phyloP scores from a whole-genome alignment of 2,797 vertebrate species.

The Tarsius wallacei region DNA sequence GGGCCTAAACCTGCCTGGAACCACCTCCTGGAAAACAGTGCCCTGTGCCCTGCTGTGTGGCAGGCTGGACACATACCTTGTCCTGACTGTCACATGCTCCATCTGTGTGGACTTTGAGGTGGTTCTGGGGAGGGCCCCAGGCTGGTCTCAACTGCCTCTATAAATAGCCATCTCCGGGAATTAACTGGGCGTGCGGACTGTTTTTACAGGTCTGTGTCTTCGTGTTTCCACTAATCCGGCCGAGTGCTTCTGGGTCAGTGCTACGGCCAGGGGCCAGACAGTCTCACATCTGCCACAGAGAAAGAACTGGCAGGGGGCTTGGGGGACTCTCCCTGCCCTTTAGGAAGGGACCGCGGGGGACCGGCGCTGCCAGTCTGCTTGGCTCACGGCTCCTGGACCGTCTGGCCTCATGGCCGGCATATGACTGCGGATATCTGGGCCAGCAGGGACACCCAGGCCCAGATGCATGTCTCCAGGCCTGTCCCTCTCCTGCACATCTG shows the following conservation, averaged over 20 bases:
- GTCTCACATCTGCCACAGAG: too few species aligned
- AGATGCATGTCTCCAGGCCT: neutral
- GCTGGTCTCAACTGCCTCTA: neutral
- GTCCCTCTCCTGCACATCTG: neutral
- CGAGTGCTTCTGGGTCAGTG: neutral
- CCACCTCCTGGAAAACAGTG: fast-evolving
- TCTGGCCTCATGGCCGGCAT: fast-evolving
- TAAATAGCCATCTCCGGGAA: neutral
- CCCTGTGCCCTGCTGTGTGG: neutral
- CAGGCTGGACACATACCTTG: neutral
- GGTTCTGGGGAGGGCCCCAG: neutral
- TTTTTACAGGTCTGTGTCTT: neutral
- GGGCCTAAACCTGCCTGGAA: neutral
- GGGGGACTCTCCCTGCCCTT: neutral
- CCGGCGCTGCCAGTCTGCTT: fast-evolving
- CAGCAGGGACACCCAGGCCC: neutral
- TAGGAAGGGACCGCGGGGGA: neutral
- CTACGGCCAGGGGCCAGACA: neutral
- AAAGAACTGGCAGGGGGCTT: neutral
- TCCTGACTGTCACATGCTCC: neutral
- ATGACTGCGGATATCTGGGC: neutral
- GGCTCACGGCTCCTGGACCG: neutral
- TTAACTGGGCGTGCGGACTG: neutral
- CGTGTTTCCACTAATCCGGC: neutral
- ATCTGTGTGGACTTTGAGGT: neutral